A percentile compares a stretch with the other conserved stretches of the same genome.
Evolutionary conservation across 1,140 invertebrate species (phyloP).

Genomic region (Scaptomyza hsui): DNA sequence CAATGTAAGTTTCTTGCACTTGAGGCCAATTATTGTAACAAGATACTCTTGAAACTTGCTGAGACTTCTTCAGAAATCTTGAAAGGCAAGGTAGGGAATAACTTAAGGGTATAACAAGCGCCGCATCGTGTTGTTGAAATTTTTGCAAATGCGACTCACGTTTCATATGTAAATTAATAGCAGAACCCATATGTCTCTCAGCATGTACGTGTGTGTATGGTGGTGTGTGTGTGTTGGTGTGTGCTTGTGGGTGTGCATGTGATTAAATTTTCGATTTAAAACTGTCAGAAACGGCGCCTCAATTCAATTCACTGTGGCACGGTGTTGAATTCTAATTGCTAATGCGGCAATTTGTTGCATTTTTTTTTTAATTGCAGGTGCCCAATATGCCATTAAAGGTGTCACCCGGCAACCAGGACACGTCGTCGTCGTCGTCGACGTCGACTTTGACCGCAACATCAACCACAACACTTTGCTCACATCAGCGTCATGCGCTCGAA

Average conservation of each 20-base stretch:
- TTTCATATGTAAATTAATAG: slow-evolving; percentile 66
- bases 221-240: slow-evolving; percentile 23
- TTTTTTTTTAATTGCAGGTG: slow-evolving; percentile 73
- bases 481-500: slow-evolving; percentile 72
- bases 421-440: too few relatives aligned
- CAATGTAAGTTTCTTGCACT: background rate
- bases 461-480: slow-evolving; percentile 55
- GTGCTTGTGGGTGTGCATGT: slow-evolving; percentile 18
- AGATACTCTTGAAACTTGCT: background rate
- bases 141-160: slow-evolving; percentile 59
- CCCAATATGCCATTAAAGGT: slow-evolving; percentile 78
- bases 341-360: slow-evolving; percentile 52
- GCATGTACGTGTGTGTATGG: slow-evolving; percentile 5
- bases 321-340: slow-evolving; percentile 57
- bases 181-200: slow-evolving; percentile 3
- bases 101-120: slow-evolving; percentile 1
- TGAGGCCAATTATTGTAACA: slow-evolving; percentile 1
- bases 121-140: background rate
- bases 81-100: background rate
- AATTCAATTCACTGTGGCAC: slow-evolving; percentile 43
- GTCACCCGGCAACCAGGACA: slow-evolving; percentile 25
- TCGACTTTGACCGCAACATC: background rate
- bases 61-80: background rate
- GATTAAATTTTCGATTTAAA: slow-evolving; percentile 63
- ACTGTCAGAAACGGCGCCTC: slow-evolving; percentile 55